Evolutionary conservation across 2,797 vertebrate species (phyloP).

Genomic region (Antrozous pallidus): DNA sequence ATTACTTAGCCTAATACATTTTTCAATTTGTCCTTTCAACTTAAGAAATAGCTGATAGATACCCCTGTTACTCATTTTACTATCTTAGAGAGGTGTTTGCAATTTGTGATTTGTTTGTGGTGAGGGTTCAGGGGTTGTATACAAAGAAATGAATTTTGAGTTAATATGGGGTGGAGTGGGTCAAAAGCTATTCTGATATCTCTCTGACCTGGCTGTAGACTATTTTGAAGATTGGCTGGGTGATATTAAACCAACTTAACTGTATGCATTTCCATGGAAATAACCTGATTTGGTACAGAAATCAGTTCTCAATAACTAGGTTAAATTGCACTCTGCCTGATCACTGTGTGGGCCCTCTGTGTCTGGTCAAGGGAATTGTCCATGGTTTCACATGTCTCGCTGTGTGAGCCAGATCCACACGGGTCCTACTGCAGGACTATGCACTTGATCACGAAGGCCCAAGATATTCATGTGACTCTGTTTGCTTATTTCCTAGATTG

Average conservation of each 20-base stretch:
- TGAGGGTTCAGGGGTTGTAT: not conserved
- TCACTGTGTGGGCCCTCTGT: not conserved
- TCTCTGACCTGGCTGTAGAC: not conserved
- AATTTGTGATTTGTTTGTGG: not conserved
- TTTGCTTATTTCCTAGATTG: slow-evolving; percentile 87
- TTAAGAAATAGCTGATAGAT: not conserved
- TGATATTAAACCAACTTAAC: not conserved
- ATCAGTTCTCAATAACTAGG: not conserved
- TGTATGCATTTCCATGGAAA: not conserved
- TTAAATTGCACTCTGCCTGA: not conserved
- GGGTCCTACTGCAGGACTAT: not conserved
- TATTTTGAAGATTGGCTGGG: not conserved
- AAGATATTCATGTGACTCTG: slow-evolving; percentile 34
- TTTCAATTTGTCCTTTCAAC: not conserved
- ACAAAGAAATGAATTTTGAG: not conserved
- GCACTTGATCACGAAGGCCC: not conserved
- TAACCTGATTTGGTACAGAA: not conserved
- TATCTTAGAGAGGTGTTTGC: not conserved
- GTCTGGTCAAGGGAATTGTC: not conserved
- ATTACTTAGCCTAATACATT: not conserved
- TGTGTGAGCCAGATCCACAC: not conserved
- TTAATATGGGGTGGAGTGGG: not conserved
- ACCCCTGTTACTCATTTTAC: not conserved
- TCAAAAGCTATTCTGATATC: not conserved
- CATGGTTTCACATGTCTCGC: not conserved